Evolutionary conservation across 1,140 invertebrate genomes (phyloP), one percentile per base, ranked within the genome.

Genomic region (Drosophila nannoptera): DNA sequence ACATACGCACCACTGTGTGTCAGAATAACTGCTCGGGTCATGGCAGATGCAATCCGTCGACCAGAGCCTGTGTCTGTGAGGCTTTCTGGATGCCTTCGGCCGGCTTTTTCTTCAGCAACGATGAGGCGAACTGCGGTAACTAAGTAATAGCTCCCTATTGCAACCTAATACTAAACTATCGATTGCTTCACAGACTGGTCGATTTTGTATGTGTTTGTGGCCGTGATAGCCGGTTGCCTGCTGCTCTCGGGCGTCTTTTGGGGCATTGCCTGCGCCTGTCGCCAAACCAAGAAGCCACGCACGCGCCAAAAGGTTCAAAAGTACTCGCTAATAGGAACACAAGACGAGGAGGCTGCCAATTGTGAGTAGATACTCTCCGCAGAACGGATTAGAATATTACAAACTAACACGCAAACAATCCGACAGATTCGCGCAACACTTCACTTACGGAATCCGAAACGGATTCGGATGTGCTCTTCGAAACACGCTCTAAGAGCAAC

Each of bases 11-110:
- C 9, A 92, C 93, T 65, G 92, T 97, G 48, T 98, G 97, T 78
- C 96, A 98, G 84, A 97, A 97, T 90, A 94, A 96, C 89, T 98
- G 97, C 91, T 98, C 97, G 40, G 95, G 94, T 2, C 97, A 98
- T 90, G 97, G 97, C 42, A 92, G 93, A 14, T 98, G 97, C 90
- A 94, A 97, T 90, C 93, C 95, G 87, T 92, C 93, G 69, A 94
- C 95, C 7, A 92, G 96, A 81, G 92, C 93, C 53, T 99, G 97
- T 84, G 91, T 95, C 50, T 99, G 97, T 90, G 96, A 98, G 90
- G 95, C 96, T 32, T 98, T 98, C 91, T 99, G 97, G 97, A 98
- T 98, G 96, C 94, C 97, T 90, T 92, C 92, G 90, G 81, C 91
- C 7, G 83, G 91, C 36, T 90, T 90, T 68, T 88, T 91, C 45